Conservation (phyloP, 2,888 invertebrate species). For the Dendrolimus pini region DNA sequence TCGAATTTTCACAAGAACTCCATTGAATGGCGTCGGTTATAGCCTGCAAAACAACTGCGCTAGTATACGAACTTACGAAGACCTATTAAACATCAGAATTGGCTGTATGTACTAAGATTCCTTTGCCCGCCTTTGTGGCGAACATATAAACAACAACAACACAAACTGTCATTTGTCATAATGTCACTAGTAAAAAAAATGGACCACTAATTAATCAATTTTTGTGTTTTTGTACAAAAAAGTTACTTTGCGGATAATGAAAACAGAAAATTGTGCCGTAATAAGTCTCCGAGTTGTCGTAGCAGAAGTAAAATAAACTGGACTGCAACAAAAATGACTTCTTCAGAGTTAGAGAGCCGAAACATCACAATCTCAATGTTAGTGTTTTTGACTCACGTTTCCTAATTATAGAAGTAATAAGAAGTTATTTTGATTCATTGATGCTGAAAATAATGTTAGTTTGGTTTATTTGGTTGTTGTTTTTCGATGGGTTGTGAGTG, state of each 20-base stretch:
- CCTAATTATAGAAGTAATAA: constrained; percentile 46
- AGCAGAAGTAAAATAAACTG: constrained; percentile 38
- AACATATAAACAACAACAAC: too few species aligned
- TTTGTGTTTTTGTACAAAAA: constrained; percentile 53
- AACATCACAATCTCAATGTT: constrained; percentile 68
- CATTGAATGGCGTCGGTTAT: too few species aligned
- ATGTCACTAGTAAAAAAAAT: not conserved
- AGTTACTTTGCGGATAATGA: constrained; percentile 61
- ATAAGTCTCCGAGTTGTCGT: constrained; percentile 42
- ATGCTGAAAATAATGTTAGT: constrained; percentile 29
- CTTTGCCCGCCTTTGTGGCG: too few species aligned
- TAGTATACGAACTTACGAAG: too few species aligned
- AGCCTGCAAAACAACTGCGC: too few species aligned
- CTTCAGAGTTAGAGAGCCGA: constrained; percentile 67
- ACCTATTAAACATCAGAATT: too few species aligned
- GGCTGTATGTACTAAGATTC: too few species aligned
- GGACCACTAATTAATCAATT: constrained; percentile 21
- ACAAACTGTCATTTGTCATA: too few species aligned
- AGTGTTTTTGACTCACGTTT: constrained; percentile 49
- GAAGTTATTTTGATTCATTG: constrained; percentile 31
- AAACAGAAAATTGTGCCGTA: constrained; percentile 53
- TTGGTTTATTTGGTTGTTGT: constrained; percentile 11
- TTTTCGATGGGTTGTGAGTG: constrained; percentile 6
- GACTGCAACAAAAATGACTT: constrained; percentile 50
- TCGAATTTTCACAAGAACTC: too few species aligned